Evolutionary conservation across 2,113 vertebrate genomes (phyloP), one percentile per base, ranked within the genome.

Genomic region (Turnix velox): DNA sequence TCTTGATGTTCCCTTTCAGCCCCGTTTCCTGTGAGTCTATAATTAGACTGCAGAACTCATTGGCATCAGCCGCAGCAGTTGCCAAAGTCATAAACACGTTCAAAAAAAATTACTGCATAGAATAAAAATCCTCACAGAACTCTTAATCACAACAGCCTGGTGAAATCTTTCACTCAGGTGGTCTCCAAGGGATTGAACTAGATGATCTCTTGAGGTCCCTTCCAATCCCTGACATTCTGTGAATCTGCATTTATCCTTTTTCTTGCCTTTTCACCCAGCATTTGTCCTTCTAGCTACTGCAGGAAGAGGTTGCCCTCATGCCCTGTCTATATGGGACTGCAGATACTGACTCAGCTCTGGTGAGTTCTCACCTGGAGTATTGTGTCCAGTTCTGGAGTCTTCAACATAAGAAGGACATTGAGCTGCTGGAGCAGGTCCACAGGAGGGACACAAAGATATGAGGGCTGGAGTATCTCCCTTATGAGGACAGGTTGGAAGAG

Each of bases 221-320:
- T n/a, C n/a, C n/a, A n/a, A n/a, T n/a, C n/a, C n/a, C n/a, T n/a
- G n/a, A n/a, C n/a, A n/a, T n/a, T n/a, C n/a, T n/a, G n/a, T n/a
- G n/a, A n/a, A 3, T 43, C 51, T 24, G 35, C n/a, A 2, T 25
- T 25, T 19, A 20, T 15, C 37, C 33, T 15, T 18, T 58, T 55
- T 6, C 55, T 49, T 39, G 18, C 30, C 18, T 33, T 25, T 69
- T 6, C 14, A 10, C 65, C 23, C 31, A 20, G 4, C n/a, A 8
- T 7, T 4, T 7, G 27, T 27, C 9, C 20, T 61, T 7, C 9
- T 43, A 14, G 42, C 4, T 14, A 0, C 69, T 2, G 13, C 1
- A 3, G 37, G 25, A 10, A 33, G 27, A 7, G 7, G 6, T 40
- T 28, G 25, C 54, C 39, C 4, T 15, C n/a, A 2, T 3, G 35